Evolutionary conservation across 2,113 vertebrate species (phyloP).

Genomic region (Coturnix japonica): DNA sequence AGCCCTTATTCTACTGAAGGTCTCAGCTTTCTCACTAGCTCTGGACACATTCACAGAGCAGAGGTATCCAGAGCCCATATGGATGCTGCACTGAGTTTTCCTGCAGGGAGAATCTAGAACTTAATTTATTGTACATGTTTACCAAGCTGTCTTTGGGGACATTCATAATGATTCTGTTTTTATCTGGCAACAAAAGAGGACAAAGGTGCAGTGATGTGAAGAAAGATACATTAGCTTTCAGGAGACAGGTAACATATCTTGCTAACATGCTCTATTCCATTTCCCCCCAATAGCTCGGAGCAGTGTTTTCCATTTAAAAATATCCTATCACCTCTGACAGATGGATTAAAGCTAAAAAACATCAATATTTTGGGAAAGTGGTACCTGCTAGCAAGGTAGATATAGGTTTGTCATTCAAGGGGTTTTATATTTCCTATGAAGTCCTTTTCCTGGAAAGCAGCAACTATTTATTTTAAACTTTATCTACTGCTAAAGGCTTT

Average conservation of each 20-base stretch:
- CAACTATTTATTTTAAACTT: slow-evolving; percentile 42
- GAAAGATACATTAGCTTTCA: slow-evolving; percentile 65
- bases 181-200: slow-evolving; percentile 56
- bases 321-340: slow-evolving; percentile 60
- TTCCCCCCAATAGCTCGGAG: slow-evolving; percentile 17
- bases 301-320: slow-evolving; percentile 62
- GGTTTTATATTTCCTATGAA: slow-evolving; percentile 46
- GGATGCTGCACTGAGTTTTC: not conserved
- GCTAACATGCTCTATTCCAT: slow-evolving; percentile 52
- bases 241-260: slow-evolving; percentile 59
- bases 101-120: not conserved
- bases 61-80: not conserved
- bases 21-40: not conserved
- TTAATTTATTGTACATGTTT: slow-evolving; percentile 47
- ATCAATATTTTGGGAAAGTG: slow-evolving; percentile 59
- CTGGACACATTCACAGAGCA: not conserved
- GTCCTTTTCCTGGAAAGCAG: slow-evolving; percentile 26
- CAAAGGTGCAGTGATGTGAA: slow-evolving; percentile 21
- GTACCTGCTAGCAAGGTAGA: slow-evolving; percentile 36
- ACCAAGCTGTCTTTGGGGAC: slow-evolving; percentile 50
- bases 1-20: not conserved
- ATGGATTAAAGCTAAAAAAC: slow-evolving; percentile 67
- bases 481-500: not conserved
- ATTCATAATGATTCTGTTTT: slow-evolving; percentile 63
- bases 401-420: slow-evolving; percentile 48